Percentiles rank a stretch among this genome's conserved stretches.
These are phyloP conservation scores for Muscicapa striata DNA, from an alignment of 2,797 vertebrate species.

Conservation along the genomic window DNA sequence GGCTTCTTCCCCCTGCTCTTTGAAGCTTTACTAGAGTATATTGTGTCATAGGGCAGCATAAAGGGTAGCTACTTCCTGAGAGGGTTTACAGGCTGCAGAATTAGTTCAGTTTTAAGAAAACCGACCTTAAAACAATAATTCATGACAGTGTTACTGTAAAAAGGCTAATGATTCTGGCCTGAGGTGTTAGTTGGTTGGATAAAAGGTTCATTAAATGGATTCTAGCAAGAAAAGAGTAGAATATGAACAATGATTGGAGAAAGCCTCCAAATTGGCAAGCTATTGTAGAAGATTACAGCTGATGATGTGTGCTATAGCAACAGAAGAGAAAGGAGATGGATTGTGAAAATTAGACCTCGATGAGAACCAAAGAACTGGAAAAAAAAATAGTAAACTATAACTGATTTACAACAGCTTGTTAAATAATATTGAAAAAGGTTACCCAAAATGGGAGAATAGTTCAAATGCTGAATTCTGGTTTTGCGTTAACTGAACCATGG, in stretches of 20 bases:
- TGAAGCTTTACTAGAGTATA: background rate
- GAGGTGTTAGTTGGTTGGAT: background rate
- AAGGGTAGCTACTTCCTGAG: background rate
- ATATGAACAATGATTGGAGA: background rate
- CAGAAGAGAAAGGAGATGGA: background rate
- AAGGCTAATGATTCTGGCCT: background rate
- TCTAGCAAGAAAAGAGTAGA: background rate
- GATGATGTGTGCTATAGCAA: background rate
- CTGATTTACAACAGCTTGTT: background rate
- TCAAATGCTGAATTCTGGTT: background rate
- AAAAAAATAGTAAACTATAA: background rate
- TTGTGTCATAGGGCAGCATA: background rate
- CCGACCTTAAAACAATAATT: background rate
- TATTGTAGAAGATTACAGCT: background rate
- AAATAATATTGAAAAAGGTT: background rate
- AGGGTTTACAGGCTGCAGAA: background rate
- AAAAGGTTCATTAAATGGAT: background rate
- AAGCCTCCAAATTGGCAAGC: background rate
- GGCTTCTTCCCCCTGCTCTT: background rate
- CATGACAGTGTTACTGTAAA: background rate
- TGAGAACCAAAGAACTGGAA: background rate
- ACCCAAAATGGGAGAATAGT: background rate
- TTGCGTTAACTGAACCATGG: background rate
- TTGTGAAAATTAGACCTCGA: background rate
- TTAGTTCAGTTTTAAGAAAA: background rate